Base-by-base conservation (phyloP, 2,888 invertebrate species). In the Sycophila texana region DNA sequence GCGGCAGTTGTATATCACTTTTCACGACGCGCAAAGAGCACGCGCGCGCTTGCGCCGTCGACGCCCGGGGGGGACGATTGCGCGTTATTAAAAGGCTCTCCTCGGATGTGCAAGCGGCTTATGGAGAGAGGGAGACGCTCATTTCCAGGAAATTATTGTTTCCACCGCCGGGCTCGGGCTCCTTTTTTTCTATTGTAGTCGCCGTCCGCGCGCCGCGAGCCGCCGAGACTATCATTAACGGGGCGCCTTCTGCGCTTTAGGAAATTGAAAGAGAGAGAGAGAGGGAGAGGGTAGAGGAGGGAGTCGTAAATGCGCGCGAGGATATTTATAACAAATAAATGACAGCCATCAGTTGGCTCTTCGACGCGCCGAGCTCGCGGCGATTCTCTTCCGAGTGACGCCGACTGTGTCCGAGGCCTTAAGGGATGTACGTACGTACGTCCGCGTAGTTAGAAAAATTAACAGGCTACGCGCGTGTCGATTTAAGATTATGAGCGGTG, bases 1-100 rank as follows among this genome's bases (percentile, higher is more conserved):
- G 76, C 79, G 73, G 49, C 73, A 76, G 79, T 78, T 79, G 79
- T 79, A 81, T 81, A 81, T 81, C 81, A 81, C 79, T 81, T 81
- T 81, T 81, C 79, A 81, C 74, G 75, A 76, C 73, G 74, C 55
- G 67, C 53, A 66, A 71, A 72, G 72, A 58, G 65, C 39, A 16
- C 63, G 63, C 39, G 39, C 63, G 63, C 30, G 63, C 18, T 39
- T 47, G 63, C 63, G 61, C 16, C 39, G 61, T 30, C 39, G 77
- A 67, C 66, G 60, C 61, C 61, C 72, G 12, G 72, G 74, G 74
- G 74, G 78, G 65, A 67, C 79, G 65, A 73, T 77, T 80, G 73
- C 51, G 65, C 75, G 68, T 76, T 77, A 80, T 80, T 77, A 80
- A 80, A 80, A 77, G 20, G 68, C 39, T 10, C 39, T 10, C 10